These are phyloP conservation scores for Strix uralensis DNA, from an alignment of 2,113 vertebrate species.

Conservation along the genomic window DNA sequence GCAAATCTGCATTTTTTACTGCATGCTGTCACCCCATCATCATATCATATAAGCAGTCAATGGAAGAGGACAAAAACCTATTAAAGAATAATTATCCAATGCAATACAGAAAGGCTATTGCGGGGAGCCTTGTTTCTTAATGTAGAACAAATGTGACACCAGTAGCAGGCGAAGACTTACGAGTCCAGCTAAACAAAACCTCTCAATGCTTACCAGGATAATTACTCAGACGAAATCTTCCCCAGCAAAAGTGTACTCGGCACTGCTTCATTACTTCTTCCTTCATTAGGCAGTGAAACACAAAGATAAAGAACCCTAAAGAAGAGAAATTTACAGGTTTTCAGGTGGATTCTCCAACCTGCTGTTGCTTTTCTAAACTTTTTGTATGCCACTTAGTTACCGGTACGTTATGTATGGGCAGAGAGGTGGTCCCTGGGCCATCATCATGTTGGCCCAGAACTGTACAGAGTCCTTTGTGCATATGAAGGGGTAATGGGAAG, in stretches of 20 bases:
- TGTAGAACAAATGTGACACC: not conserved
- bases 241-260: conserved; percentile 76
- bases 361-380: not conserved
- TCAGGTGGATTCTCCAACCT: not conserved
- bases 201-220: conserved; percentile 76
- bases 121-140: not conserved
- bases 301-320: conserved; percentile 86
- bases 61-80: not conserved
- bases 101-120: not conserved
- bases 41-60: not conserved
- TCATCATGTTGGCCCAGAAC: not conserved
- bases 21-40: not conserved
- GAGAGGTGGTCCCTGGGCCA: not conserved
- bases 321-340: not conserved
- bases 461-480: not conserved
- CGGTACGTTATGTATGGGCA: not conserved
- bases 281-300: conserved; percentile 90
- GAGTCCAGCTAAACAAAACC: conserved; percentile 2
- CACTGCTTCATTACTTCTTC: conserved; percentile 86
- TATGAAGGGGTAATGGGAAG: not conserved
- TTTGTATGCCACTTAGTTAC: not conserved
- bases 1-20: not conserved
- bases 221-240: conserved; percentile 72
- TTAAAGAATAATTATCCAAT: not conserved
- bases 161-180: not conserved